Percentiles rank a stretch among this genome's conserved stretches.
Evolutionary conservation across 2,113 vertebrate genomes (phyloP).

Genomic region (Oreocharis arfaki): DNA sequence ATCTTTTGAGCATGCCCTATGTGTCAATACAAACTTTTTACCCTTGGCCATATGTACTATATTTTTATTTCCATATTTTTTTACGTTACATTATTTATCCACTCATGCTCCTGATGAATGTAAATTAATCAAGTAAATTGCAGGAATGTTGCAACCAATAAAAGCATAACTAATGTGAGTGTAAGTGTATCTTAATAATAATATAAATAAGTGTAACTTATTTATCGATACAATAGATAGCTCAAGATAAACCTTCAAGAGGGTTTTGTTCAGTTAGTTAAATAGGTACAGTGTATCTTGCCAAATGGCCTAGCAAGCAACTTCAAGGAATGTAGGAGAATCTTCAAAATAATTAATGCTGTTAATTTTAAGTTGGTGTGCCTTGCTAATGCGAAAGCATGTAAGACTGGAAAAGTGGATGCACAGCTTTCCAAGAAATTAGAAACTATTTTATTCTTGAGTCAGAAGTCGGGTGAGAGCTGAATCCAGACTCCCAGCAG

Average conservation of each 20-base stretch:
- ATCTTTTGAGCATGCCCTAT: not conserved
- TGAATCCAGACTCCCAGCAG: not conserved
- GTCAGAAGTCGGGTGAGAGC: not conserved
- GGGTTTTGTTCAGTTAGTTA: not conserved
- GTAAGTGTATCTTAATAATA: not conserved
- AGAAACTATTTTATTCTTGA: not conserved
- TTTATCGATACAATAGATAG: not conserved
- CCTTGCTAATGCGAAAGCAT: not conserved
- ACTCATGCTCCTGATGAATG: not conserved
- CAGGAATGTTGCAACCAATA: not conserved
- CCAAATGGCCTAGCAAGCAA: not conserved
- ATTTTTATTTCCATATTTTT: not conserved
- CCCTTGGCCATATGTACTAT: accelerated
- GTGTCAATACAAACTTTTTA: not conserved
- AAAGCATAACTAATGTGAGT: not conserved
- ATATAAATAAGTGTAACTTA: too few relatives aligned
- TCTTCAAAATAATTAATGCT: not conserved
- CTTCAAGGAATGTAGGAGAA: not conserved
- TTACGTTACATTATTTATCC: not conserved
- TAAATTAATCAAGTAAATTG: not conserved
- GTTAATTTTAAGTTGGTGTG: not conserved
- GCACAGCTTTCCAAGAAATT: not conserved
- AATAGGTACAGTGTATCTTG: not conserved
- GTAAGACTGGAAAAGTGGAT: not conserved
- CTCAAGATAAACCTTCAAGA: not conserved